Evolutionary conservation across 2,797 vertebrate genomes (phyloP), one percentile per base, ranked within the genome.

Genomic region (Ficedula albicollis): DNA sequence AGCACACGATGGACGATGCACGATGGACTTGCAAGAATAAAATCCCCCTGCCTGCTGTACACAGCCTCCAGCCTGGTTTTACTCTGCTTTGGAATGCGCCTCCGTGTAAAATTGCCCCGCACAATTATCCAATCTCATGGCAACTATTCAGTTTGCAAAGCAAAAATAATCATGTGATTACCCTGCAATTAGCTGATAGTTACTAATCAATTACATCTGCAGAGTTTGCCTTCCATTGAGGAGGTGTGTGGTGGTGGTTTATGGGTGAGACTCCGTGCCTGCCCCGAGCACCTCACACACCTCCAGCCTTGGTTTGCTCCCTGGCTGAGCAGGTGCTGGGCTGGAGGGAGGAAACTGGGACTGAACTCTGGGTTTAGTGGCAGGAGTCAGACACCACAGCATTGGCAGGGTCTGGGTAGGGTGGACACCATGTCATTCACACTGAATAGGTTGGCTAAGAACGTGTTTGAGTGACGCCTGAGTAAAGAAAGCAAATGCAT

Each of bases 81-180:
- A 75, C 90, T 88, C 76, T 21, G 84, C 60, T 23, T 70, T 79
- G 56, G 58, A 18, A n/a, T 75, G 81, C 93, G 96, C 89, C 93
- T 94, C 69, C 1, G 1, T 49, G 63, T 51, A 81, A 97, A 97
- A 97, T 96, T 96, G 90, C 96, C 96, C 96, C 27, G 10, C 70
- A 78, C 93, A 97, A 97, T 97, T 97, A 97, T 97, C 95, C 97
- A 96, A 95, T 96, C 97, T 96, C 88, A 63, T 84, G 93, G 83
- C 95, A 97, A 95, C 96, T 91, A 94, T 97, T 96, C 90, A 96
- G 97, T 97, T 97, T 96, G 97, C 96, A 97, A 97, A 97, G 97
- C 96, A 97, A 97, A 97, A 97, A 96, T 97, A 97, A 97, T 97
- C 97, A 82, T 96, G 96, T 96, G 97, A 97, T 97, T 97, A 96